Evolutionary conservation across 2,888 invertebrate genomes (phyloP).

Genomic region (Melieria crassipennis): DNA sequence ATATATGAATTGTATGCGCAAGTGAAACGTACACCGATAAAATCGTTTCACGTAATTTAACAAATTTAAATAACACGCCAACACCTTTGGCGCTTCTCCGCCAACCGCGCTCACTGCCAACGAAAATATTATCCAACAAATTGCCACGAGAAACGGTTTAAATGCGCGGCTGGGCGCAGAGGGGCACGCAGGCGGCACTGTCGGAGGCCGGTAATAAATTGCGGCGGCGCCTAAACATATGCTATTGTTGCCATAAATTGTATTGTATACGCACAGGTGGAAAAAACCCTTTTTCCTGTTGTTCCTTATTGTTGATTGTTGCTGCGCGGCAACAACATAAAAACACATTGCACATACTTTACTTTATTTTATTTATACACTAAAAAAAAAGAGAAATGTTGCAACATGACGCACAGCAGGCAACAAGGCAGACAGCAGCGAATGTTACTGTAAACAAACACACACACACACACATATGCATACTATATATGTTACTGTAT

Average conservation of each 20-base stretch:
- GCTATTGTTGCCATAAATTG: slow-evolving; percentile 27
- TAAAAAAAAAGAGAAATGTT: background rate
- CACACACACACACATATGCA: background rate
- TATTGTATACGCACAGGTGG: background rate
- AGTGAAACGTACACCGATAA: no score
- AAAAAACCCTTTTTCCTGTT: slow-evolving; percentile 8
- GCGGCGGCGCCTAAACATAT: slow-evolving; percentile 25
- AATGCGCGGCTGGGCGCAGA: no score
- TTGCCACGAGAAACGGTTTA: no score
- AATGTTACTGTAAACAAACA: background rate
- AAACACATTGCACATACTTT: slow-evolving; percentile 4
- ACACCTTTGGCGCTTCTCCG: slow-evolving; percentile 2
- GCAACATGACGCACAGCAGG: no score
- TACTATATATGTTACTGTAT: background rate
- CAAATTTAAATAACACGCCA: slow-evolving; percentile 24
- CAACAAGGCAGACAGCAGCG: no score
- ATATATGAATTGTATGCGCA: no score
- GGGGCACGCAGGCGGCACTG: background rate
- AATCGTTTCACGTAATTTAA: slow-evolving; percentile 13
- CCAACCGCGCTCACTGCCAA: background rate
- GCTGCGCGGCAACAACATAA: background rate
- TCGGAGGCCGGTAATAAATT: slow-evolving; percentile 16
- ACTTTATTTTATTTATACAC: background rate
- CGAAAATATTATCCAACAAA: background rate
- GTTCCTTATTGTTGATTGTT: background rate